Evolutionary conservation across 2,113 vertebrate genomes (phyloP).

Genomic region (Antennarius striatus): DNA sequence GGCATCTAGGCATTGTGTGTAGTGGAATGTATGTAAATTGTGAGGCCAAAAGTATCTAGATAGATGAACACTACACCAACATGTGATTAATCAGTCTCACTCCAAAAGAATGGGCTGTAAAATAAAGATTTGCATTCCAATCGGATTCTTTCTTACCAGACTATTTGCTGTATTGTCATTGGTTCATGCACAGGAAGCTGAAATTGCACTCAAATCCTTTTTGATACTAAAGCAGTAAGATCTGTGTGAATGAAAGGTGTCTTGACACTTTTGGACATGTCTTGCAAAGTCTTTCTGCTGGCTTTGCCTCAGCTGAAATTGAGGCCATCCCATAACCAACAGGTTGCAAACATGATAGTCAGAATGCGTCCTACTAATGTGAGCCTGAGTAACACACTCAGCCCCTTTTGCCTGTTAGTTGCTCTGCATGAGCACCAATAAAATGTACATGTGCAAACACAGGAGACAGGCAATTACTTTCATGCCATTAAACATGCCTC

Average conservation of each 20-base stretch:
- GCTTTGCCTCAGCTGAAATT: not conserved
- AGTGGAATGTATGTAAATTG: constrained; percentile 10
- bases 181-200: not conserved
- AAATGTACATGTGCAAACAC: constrained; percentile 9
- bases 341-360: constrained; percentile 1
- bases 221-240: not conserved
- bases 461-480: not conserved
- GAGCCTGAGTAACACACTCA: not conserved
- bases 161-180: not conserved
- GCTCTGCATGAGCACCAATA: not conserved
- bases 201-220: not conserved
- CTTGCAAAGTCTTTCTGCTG: not conserved
- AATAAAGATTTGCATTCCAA: not conserved
- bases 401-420: not conserved
- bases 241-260: not conserved
- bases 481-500: constrained; percentile 11
- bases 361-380: constrained; percentile 1
- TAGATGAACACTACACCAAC: not conserved
- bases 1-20: constrained; percentile 28
- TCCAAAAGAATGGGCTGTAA: not conserved
- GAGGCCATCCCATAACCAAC: constrained; percentile 5
- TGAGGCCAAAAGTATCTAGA: constrained; percentile 2
- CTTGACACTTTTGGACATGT: no score
- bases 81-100: not conserved
- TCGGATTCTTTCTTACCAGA: not conserved